Evolutionary conservation across 2,888 invertebrate species (phyloP).

Genomic region (Pristionchus mayeri): DNA sequence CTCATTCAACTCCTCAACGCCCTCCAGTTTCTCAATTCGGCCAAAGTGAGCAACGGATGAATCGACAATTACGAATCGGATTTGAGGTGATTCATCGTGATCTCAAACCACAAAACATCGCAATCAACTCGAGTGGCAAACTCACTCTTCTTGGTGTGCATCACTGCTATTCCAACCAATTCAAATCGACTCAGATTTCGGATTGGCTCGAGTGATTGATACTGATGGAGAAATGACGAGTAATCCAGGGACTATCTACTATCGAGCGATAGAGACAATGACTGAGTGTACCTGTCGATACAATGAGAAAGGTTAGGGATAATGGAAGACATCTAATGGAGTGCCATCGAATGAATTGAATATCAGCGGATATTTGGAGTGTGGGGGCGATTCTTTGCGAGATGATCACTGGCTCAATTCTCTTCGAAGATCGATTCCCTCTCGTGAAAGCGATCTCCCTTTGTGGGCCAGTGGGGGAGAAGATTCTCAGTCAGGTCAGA

Average conservation of each 20-base stretch:
- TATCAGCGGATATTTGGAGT: conserved; percentile 27
- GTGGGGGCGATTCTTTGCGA: background rate
- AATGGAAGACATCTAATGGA: background rate
- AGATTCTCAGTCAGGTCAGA: background rate
- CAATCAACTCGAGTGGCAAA: background rate
- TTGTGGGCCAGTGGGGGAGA: background rate
- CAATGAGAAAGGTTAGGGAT: conserved; percentile 2
- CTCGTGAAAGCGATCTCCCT: background rate
- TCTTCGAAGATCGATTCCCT: background rate
- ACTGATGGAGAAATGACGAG: background rate
- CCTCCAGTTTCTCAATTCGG: background rate
- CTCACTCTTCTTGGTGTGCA: background rate
- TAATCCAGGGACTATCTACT: background rate
- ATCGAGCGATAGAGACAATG: background rate
- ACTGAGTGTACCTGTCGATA: background rate
- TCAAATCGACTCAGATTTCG: background rate
- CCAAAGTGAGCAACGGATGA: background rate
- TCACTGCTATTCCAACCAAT: background rate
- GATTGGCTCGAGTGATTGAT: conserved; percentile 5
- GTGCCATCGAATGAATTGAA: background rate
- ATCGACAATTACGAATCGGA: background rate
- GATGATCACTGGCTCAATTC: background rate
- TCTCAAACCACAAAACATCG: conserved; percentile 27
- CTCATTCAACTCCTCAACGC: background rate
- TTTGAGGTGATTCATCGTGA: conserved; percentile 36